These are phyloP conservation scores for Bombycilla garrulus DNA, from an alignment of 2,113 vertebrate genomes.

Conservation along the genomic window DNA sequence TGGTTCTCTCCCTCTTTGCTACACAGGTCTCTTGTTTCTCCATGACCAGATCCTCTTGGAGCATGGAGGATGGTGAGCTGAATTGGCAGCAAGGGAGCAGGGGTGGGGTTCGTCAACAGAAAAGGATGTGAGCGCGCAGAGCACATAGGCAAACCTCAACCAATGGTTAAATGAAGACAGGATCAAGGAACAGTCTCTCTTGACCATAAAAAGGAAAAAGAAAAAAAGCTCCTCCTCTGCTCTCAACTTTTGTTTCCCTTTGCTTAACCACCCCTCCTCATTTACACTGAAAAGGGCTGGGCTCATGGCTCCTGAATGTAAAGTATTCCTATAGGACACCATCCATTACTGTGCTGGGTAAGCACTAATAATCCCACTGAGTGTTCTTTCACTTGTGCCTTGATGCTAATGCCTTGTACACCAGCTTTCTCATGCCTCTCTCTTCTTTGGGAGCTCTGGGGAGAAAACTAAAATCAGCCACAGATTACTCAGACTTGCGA, in stretches of 20 bases:
- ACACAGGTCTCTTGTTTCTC: not conserved
- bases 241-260: not conserved
- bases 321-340: slow-evolving; percentile 1
- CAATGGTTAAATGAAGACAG: not conserved
- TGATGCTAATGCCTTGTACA: slow-evolving; percentile 15
- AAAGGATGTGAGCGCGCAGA: not conserved
- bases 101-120: accelerated
- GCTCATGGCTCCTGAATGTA: not conserved
- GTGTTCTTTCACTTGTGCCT: not conserved
- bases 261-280: not conserved
- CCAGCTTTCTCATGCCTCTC: slow-evolving; percentile 15
- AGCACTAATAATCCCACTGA: slow-evolving; percentile 29
- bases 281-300: not conserved
- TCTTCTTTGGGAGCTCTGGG: slow-evolving; percentile 1
- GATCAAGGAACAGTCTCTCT: not conserved
- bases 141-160: not conserved
- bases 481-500: slow-evolving; percentile 20
- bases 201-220: not conserved
- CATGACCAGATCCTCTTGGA: not conserved
- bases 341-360: not conserved
- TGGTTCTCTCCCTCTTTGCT: not conserved
- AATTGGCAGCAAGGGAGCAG: not conserved
- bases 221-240: not conserved
- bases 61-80: not conserved
- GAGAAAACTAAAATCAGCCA: slow-evolving; percentile 35